Evolutionary conservation across 2,113 vertebrate species (phyloP), one percentile per base, ranked within the genome.

Genomic region (Gobius niger): DNA sequence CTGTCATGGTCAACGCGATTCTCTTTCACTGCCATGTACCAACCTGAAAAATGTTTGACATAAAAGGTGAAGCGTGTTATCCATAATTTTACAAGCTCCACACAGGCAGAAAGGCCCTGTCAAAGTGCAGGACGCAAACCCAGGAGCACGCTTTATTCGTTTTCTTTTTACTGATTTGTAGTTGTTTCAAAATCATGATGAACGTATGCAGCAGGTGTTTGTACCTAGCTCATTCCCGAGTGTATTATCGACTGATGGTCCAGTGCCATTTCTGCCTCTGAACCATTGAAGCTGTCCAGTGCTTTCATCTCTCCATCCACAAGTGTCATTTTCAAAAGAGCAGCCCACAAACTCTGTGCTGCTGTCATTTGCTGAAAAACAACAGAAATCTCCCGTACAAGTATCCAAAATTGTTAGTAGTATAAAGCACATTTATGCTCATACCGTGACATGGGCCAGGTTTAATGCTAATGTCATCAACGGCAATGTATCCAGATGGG

Each of bases 381-480:
- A 34, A 73, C 13, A 70, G 12, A 65, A 1, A 0, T 1, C 34
- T 14, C 0, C 5, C n/a, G 15, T 11, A 54, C 18, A 60, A 14
- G 14, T 14, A 15, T n/a, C 15, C 42, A 42, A 24, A 24, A 5
- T 12, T 12, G 11, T 54, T 5, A 54, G 24, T 24, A 52, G 2
- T 18, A n/a, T 19, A 18, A 2, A 52, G 9, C 11, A 24, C 18
- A 40, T 34, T 7, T n/a, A 3, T 7, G 1, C 12, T 44, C 0
- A 5, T 78, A 93, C 92, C 91, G 83, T 68, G 68, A 84, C 92
- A 93, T 51, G 53, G 42, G 10, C 90, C 90, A 42, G 87, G 65
- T 49, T 78, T 88, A 60, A 93, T 46, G 63, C 46, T 74, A 75
- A 93, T 77, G 67, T 93, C 91, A 76, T 93, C 92, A 44, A 93